phyloP scores from a whole-genome alignment of 1,140 invertebrate genomes.

The Ceratina japonica region DNA sequence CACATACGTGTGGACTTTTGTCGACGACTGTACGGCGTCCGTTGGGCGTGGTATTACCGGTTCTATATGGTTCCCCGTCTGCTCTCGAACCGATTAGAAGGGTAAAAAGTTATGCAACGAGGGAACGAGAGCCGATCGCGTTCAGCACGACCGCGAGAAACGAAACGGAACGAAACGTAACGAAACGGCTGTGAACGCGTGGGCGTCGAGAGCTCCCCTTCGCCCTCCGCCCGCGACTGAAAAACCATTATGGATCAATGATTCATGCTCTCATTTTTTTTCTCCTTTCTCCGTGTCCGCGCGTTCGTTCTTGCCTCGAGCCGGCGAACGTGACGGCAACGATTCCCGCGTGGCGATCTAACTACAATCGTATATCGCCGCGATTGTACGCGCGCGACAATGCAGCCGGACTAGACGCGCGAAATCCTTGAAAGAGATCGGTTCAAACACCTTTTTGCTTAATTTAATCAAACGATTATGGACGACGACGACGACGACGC shows the following conservation, averaged over 20 bases:
- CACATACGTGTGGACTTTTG: too few species aligned
- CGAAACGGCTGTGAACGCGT: slow-evolving; percentile 34
- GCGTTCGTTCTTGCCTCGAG: background rate
- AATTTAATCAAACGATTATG: too few species aligned
- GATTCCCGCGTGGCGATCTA: background rate
- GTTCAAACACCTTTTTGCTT: too few species aligned
- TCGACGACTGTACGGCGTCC: background rate
- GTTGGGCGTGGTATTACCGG: slow-evolving; percentile 71
- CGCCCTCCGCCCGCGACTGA: background rate
- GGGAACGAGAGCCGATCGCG: slow-evolving; percentile 44
- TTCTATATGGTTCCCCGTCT: slow-evolving; percentile 57
- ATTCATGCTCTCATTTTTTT: slow-evolving; percentile 32
- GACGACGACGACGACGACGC: too few species aligned
- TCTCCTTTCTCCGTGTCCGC: background rate
- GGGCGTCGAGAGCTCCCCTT: slow-evolving; percentile 34
- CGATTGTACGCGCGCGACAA: too few species aligned
- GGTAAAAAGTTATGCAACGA: slow-evolving; percentile 59
- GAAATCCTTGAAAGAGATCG: too few species aligned
- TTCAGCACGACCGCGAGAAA: slow-evolving; percentile 35
- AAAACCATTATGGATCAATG: slow-evolving; percentile 8
- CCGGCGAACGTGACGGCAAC: background rate
- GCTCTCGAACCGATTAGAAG: slow-evolving; percentile 62
- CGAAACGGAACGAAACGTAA: too few species aligned
- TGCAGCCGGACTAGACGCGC: too few species aligned
- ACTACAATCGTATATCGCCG: too few species aligned